A percentile compares a stretch with the other conserved stretches of the same genome.
Evolutionary conservation across 2,113 vertebrate species (phyloP).

Genomic region (Turnix velox): DNA sequence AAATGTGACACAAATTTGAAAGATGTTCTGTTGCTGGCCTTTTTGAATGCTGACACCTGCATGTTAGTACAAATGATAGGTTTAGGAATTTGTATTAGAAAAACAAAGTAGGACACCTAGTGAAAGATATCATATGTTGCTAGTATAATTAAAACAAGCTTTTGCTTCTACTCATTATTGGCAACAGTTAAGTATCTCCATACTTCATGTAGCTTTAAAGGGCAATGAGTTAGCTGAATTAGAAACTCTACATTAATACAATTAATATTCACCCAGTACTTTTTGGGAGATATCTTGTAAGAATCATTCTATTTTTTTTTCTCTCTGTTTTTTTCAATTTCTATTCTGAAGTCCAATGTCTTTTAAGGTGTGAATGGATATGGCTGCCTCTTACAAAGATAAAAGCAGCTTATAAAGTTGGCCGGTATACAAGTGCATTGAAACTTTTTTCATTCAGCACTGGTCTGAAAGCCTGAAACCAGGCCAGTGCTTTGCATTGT

Average conservation of each 20-base stretch:
- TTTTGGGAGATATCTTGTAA: neutral
- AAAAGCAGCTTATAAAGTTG: neutral
- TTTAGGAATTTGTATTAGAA: neutral
- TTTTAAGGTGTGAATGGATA: neutral
- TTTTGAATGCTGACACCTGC: neutral
- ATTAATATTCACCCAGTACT: neutral
- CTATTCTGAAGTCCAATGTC: neutral
- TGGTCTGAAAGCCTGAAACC: neutral
- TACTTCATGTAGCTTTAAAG: neutral
- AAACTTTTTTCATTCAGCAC: neutral
- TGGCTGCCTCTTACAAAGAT: neutral
- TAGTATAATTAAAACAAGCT: neutral
- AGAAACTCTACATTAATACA: neutral
- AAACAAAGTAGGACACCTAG: neutral
- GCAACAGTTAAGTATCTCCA: neutral
- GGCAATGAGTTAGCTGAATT: slow-evolving; percentile 10
- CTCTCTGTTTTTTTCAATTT: neutral
- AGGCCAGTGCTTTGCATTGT: neutral
- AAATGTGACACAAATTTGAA: neutral
- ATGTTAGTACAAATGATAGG: neutral
- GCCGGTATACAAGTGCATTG: neutral
- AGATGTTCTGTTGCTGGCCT: neutral
- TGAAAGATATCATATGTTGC: neutral
- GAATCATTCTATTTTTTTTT: neutral
- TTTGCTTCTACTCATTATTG: neutral